These are phyloP conservation scores for Ypsolopha sequella DNA, from an alignment of 2,888 invertebrate species.

Conservation along the genomic window DNA sequence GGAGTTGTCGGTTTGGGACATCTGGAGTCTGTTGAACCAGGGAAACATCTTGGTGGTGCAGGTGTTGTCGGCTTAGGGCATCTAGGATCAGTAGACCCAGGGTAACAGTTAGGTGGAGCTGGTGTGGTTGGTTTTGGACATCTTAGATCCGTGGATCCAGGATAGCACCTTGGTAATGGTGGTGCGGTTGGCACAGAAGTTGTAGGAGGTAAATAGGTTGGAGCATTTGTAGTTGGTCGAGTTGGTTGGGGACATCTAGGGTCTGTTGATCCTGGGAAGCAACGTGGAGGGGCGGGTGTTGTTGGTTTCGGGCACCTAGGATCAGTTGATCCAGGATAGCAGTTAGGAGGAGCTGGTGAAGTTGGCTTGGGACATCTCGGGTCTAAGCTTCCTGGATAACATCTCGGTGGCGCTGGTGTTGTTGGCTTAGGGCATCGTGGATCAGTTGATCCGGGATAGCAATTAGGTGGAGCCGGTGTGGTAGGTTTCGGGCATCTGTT, in stretches of 20 bases:
- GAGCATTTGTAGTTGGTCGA: conserved; percentile 25
- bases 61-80: conserved; percentile 17
- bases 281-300: conserved; percentile 14
- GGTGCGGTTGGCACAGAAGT: conserved; percentile 23
- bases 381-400: conserved; percentile 35
- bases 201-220: conserved; percentile 19
- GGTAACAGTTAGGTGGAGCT: conserved; percentile 25
- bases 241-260: conserved; percentile 35
- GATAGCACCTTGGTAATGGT: conserved; percentile 24
- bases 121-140: conserved; percentile 15
- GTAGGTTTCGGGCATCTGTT: conserved; percentile 20
- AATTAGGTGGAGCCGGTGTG: conserved; percentile 18
- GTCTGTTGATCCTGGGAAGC: conserved; percentile 27
- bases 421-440: conserved; percentile 31
- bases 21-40: conserved; percentile 25
- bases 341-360: conserved; percentile 15
- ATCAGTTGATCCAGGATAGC: conserved; percentile 9
- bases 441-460: conserved; percentile 24
- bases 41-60: conserved; percentile 18
- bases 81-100: conserved; percentile 23
- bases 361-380: conserved; percentile 33
- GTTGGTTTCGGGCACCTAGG: conserved; percentile 19
- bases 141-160: conserved; percentile 23
- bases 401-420: conserved; percentile 11
- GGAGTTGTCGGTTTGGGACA: conserved; percentile 22